Evolutionary conservation across 2,888 invertebrate species (phyloP), one percentile per base, ranked within the genome.

Genomic region (Agrochola lota): DNA sequence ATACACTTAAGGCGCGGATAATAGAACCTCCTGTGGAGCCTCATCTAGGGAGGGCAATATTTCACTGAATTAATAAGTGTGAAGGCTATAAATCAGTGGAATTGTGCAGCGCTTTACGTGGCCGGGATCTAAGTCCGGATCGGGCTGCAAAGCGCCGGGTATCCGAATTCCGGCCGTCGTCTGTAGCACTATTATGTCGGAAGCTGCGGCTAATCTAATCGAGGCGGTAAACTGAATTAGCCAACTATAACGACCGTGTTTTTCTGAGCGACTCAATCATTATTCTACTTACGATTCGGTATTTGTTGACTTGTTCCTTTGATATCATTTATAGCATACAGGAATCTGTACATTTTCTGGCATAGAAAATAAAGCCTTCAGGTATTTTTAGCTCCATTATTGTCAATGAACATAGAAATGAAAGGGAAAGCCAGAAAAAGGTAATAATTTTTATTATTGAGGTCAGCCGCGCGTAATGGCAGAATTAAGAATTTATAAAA

Each of bases 41-140:
- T 83, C 83, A 81, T 85, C 81, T 83, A 73, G 76, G 82, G 81
- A 74, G 71, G 68, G 84, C 78, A 57, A 85, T 83, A 83, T 68
- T 85, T 89, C 88, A 85, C 84, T 77, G 85, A 84, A 88, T 87
- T 89, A 89, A 88, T 89, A 88, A 73, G 63, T 68, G 71, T 72
- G 79, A 80, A 74, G 68, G 85, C 63, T 81, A 91, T 91, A 90
- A 90, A 90, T 91, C 88, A 87, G 70, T 17, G 52, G 69, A 78
- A 86, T 75, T 84, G 85, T 86, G 86, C 81, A 84, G 69, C 77
- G 60, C 43, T 71, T 26, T 49, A 55, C 63, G 60, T 59, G 75
- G 46, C 67, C 11, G 59, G 59, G 46, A 40, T 78, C 57, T 80
- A 75, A 43, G 35, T 59, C 30, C n/a, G 78, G 46, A 76, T 75